Conservation (phyloP, 2,113 vertebrate genomes). For the Ophthalmolycus amberensis region DNA sequence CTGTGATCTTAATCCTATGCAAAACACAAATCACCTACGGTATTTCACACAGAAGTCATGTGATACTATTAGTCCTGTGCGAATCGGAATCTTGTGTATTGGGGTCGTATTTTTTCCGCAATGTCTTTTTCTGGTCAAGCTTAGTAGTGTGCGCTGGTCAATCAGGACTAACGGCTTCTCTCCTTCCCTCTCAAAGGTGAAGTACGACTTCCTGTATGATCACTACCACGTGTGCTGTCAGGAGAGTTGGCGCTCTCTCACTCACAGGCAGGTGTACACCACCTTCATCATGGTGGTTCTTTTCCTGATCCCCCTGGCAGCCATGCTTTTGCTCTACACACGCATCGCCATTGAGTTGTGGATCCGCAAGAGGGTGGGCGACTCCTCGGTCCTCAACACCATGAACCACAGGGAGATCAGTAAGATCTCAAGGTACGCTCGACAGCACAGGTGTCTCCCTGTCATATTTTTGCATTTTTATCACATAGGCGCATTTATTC, state of each 20-base stretch:
- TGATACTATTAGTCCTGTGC: not conserved
- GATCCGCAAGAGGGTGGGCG: slow-evolving; percentile 86
- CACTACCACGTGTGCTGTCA: slow-evolving; percentile 87
- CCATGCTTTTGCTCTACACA: slow-evolving; percentile 86
- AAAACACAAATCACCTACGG: not conserved
- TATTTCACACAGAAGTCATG: not conserved
- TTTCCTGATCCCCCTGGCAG: slow-evolving; percentile 83
- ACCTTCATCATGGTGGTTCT: slow-evolving; percentile 88
- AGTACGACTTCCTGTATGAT: slow-evolving; percentile 88
- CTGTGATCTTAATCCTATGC: not conserved
- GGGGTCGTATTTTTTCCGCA: not conserved
- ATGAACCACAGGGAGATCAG: slow-evolving; percentile 86
- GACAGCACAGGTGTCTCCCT: not conserved
- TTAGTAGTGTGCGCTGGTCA: not conserved
- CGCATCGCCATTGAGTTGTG: slow-evolving; percentile 85
- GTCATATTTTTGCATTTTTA: not conserved
- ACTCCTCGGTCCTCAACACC: slow-evolving; percentile 83
- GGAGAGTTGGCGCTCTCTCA: slow-evolving; percentile 81
- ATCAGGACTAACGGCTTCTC: not conserved
- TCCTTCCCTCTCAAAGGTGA: slow-evolving; percentile 76
- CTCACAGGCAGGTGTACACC: slow-evolving; percentile 82
- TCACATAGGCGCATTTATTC: not conserved
- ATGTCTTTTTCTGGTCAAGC: not conserved
- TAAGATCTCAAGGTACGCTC: slow-evolving; percentile 83
- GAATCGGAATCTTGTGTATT: not conserved